Evolutionary conservation across 1,140 invertebrate species (phyloP).

Genomic region (Prorops nasuta): DNA sequence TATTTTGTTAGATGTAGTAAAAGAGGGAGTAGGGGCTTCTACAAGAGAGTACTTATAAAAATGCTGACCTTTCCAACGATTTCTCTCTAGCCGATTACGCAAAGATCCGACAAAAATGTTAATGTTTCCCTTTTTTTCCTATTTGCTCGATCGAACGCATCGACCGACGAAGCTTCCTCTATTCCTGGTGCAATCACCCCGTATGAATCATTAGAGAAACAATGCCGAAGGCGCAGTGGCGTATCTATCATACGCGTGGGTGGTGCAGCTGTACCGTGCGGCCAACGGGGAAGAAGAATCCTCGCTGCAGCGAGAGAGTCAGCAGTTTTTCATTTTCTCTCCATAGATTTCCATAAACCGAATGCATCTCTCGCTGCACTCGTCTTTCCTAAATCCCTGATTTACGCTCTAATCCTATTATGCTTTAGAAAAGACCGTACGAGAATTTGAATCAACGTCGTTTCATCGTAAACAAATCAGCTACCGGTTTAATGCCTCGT

Average conservation of each 20-base stretch:
- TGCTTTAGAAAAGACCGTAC: too few relatives aligned
- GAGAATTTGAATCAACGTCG: too few relatives aligned
- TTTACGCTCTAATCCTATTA: conserved; percentile 3
- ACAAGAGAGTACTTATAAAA: too few relatives aligned
- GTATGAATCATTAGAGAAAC: conserved; percentile 38
- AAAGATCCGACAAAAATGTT: not conserved
- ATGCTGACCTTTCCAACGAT: too few relatives aligned
- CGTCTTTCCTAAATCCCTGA: not conserved
- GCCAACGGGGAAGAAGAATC: conserved; percentile 24
- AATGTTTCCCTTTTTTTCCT: not conserved
- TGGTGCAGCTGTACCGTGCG: conserved; percentile 28
- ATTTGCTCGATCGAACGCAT: conserved; percentile 22
- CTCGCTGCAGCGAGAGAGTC: conserved; percentile 23
- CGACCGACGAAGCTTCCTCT: conserved; percentile 33
- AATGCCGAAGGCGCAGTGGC: conserved; percentile 37
- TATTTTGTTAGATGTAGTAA: too few relatives aligned
- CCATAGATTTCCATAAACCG: too few relatives aligned
- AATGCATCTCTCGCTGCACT: not conserved
- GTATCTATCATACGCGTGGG: conserved; percentile 36
- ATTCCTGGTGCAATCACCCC: conserved; percentile 30
- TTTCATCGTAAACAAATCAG: too few relatives aligned
- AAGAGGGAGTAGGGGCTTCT: too few relatives aligned
- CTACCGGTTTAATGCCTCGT: too few relatives aligned
- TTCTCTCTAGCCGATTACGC: too few relatives aligned
- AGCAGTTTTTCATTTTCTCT: conserved; percentile 12